Evolutionary conservation across 1,140 invertebrate species (phyloP).

Genomic region (Lepidurus arcticus): DNA sequence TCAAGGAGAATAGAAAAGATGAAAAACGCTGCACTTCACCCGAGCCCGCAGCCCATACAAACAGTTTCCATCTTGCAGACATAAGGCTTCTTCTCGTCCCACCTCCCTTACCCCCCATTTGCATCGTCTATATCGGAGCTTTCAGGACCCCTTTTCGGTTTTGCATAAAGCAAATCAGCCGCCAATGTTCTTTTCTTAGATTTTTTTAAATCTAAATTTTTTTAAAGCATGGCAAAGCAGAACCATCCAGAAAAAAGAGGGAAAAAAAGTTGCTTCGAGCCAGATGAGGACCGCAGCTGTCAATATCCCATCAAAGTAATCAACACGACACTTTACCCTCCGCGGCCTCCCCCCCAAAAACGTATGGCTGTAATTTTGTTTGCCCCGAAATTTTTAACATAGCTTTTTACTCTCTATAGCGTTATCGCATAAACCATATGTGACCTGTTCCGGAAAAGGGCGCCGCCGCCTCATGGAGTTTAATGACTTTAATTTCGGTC

Average conservation of each 20-base stretch:
- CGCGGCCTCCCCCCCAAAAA: background rate
- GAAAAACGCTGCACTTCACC: background rate
- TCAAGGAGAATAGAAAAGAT: constrained; percentile 1
- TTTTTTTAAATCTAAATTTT: too few relatives aligned
- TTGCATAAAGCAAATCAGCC: too few relatives aligned
- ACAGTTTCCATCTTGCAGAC: background rate
- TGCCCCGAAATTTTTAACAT: background rate
- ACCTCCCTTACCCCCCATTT: background rate
- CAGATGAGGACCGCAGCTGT: constrained; percentile 6
- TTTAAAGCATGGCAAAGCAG: too few relatives aligned
- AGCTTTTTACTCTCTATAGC: background rate
- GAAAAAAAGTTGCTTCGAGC: background rate
- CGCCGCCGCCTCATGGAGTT: background rate
- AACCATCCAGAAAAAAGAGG: too few relatives aligned
- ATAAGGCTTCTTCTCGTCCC: background rate
- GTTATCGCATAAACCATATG: constrained; percentile 2
- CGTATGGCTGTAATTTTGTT: background rate
- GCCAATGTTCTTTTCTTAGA: too few relatives aligned
- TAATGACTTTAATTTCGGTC: background rate
- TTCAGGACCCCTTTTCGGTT: background rate
- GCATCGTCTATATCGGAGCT: background rate
- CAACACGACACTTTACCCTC: background rate
- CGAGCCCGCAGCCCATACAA: constrained; percentile 1
- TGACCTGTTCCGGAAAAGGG: background rate
- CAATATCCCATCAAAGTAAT: constrained; percentile 10